Evolutionary conservation across 2,888 invertebrate species (phyloP), one percentile per base, ranked within the genome.

Genomic region (Camptogramma bilineatum): DNA sequence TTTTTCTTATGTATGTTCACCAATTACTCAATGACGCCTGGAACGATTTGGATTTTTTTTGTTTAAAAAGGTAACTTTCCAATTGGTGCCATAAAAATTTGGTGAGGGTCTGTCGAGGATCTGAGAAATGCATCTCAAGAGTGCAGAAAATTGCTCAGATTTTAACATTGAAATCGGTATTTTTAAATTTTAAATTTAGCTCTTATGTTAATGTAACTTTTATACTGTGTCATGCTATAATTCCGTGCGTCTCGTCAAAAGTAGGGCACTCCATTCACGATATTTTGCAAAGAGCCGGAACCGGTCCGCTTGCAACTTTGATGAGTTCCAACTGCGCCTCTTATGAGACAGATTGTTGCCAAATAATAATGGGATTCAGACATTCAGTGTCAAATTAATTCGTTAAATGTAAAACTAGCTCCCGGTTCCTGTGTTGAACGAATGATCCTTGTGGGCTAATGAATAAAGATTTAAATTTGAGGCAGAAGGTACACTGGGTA

Each of bases 251-350:
- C 62, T 61, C 53, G 66, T 62, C 34, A 59, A 70, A 79, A 76
- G 68, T 79, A 68, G 77, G 77, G 46, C 79, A 65, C 73, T 71
- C 73, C 73, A 74, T 79, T 79, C 79, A 79, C 54, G 50, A 68
- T 71, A 56, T 68, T 69, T 69, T 75, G 67, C 71, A 75, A 72
- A 74, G 73, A 71, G 64, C 67, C 54, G 63, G 66, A 69, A 67
- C 69, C 64, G 68, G 67, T 59, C 18, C 65, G 69, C 69, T 65
- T 76, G 74, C 74, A 79, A 75, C 59, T 76, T 76, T 76, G 57
- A 77, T 77, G 75, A 76, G 73, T 69, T 73, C 63, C 64, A 58
- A 70, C 66, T 70, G 52, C 64, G 53, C 52, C 57, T 52, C 61
- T 60, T 50, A 52, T 66, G 60, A 58, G 17, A 56, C 59, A 62